Evolutionary conservation across 2,888 invertebrate genomes (phyloP).

Genomic region (Tiphia femorata): DNA sequence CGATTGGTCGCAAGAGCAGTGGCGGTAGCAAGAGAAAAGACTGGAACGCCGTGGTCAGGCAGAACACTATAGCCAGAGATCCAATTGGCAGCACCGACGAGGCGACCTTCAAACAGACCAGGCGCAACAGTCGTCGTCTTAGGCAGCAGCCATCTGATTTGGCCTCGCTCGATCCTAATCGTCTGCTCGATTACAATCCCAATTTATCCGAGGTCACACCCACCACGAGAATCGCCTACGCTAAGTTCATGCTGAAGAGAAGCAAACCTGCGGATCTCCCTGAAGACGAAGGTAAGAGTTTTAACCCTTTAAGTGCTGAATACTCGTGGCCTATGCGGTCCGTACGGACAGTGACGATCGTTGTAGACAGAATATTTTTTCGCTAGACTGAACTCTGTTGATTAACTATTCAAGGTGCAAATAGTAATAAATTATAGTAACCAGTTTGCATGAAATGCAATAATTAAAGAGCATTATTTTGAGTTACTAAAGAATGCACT

Average conservation of each 20-base stretch:
- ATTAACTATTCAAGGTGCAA: too few relatives aligned
- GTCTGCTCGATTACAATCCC: slow-evolving; percentile 85
- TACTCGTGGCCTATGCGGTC: too few relatives aligned
- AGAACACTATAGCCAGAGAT: slow-evolving; percentile 77
- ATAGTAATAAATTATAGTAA: too few relatives aligned
- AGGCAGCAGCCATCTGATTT: slow-evolving; percentile 77
- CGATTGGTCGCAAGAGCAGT: slow-evolving; percentile 77
- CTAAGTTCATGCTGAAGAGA: slow-evolving; percentile 87
- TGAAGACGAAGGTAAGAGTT: neutral
- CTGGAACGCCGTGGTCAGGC: slow-evolving; percentile 87
- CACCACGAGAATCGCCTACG: slow-evolving; percentile 86
- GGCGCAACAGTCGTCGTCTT: slow-evolving; percentile 81
- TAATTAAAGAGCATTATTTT: too few relatives aligned
- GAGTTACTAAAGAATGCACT: too few relatives aligned
- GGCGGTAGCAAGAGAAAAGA: slow-evolving; percentile 76
- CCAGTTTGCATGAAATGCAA: too few relatives aligned
- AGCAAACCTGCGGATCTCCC: slow-evolving; percentile 62
- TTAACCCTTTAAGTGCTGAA: neutral
- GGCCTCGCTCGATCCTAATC: slow-evolving; percentile 79
- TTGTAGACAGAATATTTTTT: too few relatives aligned
- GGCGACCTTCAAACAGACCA: slow-evolving; percentile 74
- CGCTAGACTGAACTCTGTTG: too few relatives aligned
- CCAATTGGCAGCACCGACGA: slow-evolving; percentile 85
- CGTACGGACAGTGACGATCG: too few relatives aligned
- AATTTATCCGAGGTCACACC: slow-evolving; percentile 81